phyloP scores from a whole-genome alignment of 2,888 invertebrate species.

The Charanyca ferruginea region DNA sequence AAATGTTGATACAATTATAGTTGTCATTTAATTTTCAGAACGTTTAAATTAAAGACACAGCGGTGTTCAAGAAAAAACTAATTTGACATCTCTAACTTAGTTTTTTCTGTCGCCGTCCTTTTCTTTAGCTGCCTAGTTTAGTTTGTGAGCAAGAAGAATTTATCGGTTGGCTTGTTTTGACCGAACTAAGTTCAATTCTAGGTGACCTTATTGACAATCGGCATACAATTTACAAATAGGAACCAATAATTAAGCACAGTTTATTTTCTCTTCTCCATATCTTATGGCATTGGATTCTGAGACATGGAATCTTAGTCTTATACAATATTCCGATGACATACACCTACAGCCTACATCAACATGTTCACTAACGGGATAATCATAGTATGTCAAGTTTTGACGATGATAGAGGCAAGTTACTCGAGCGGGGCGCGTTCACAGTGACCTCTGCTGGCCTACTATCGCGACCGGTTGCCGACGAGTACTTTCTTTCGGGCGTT shows the following conservation, averaged over 20 bases:
- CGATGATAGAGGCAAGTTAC: conserved; percentile 59
- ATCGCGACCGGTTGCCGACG: conserved; percentile 85
- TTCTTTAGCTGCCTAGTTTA: too few relatives aligned
- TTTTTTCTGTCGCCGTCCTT: too few relatives aligned
- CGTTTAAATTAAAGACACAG: too few relatives aligned
- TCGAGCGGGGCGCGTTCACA: conserved; percentile 55
- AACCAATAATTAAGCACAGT: not conserved
- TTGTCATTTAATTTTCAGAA: too few relatives aligned
- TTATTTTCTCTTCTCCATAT: not conserved
- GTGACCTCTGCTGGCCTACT: conserved; percentile 82
- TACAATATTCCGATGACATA: not conserved
- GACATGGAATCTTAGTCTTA: not conserved
- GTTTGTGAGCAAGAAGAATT: too few relatives aligned
- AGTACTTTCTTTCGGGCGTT: conserved; percentile 89
- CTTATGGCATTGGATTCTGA: too few relatives aligned
- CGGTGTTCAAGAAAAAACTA: too few relatives aligned
- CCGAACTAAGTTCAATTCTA: too few relatives aligned
- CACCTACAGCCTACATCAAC: conserved; percentile 16
- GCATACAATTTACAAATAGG: not conserved
- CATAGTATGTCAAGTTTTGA: conserved; percentile 66
- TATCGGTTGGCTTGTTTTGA: too few relatives aligned
- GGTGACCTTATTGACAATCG: not conserved
- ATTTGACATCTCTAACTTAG: too few relatives aligned
- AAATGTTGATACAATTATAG: too few relatives aligned
- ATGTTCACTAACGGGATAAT: conserved; percentile 58